These are phyloP conservation scores for Strigamia transsilvanica DNA, from an alignment of 2,888 invertebrate genomes.

Conservation along the genomic window DNA sequence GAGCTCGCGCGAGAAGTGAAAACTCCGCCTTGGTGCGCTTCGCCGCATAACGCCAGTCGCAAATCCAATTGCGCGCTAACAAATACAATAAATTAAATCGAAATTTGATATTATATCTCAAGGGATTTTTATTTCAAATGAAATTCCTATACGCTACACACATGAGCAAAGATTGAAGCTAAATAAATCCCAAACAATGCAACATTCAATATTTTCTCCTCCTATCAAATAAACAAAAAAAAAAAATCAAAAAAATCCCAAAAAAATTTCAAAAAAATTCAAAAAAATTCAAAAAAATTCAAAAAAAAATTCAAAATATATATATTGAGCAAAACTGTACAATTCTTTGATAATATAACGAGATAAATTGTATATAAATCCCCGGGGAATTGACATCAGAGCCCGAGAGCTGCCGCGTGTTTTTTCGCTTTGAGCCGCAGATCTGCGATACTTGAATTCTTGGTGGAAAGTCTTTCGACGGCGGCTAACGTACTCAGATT, in stretches of 20 bases:
- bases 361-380: constrained; percentile 5
- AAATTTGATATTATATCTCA: constrained; percentile 19
- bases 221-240: background rate
- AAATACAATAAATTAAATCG: constrained; percentile 11
- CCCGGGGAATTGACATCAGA: constrained; percentile 56
- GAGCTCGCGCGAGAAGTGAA: background rate
- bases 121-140: constrained; percentile 1
- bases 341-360: background rate
- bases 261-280: no score
- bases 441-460: constrained; percentile 90
- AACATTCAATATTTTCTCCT: background rate
- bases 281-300: constrained; percentile 1
- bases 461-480: constrained; percentile 73
- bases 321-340: background rate
- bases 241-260: background rate
- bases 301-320: background rate
- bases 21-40: background rate
- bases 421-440: constrained; percentile 90
- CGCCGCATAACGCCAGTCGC: background rate
- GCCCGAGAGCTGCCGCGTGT: constrained; percentile 87
- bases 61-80: constrained; percentile 30
- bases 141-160: constrained; percentile 31
- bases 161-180: constrained; percentile 20
- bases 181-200: background rate
- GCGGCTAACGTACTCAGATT: constrained; percentile 82